Conservation (phyloP, 2,888 invertebrate species). For the Dolomedes plantarius region DNA sequence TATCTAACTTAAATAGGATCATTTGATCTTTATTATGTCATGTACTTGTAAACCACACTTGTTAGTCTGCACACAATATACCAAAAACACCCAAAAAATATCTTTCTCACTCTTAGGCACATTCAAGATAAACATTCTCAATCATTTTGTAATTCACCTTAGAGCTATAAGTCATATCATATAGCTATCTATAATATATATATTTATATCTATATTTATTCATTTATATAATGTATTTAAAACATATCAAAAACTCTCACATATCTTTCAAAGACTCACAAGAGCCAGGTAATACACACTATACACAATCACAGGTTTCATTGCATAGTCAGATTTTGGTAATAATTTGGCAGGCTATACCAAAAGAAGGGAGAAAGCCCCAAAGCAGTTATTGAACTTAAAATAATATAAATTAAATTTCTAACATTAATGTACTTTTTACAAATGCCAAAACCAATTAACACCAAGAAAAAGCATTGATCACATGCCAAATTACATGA, state of each 20-base stretch:
- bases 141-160: not conserved
- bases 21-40: conserved; percentile 15
- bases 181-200: conserved; percentile 10
- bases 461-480: not conserved
- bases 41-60: not conserved
- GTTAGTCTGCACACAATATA: not conserved
- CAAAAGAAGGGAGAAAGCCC: not conserved
- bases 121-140: not conserved
- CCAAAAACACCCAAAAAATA: not conserved
- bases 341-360: conserved; percentile 9
- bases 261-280: not conserved
- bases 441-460: not conserved
- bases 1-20: conserved; percentile 6
- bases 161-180: not conserved
- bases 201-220: conserved; percentile 3
- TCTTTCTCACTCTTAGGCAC: conserved; percentile 26
- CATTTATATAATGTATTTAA: conserved; percentile 10
- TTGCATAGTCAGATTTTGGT: conserved; percentile 21
- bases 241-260: conserved; percentile 23
- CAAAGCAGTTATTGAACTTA: too few species aligned
- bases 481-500: not conserved
- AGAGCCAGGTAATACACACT: conserved; percentile 16
- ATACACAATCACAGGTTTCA: conserved; percentile 35
- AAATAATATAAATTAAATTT: too few species aligned
- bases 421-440: not conserved